Conservation (phyloP, 2,888 invertebrate genomes). For the Ditula angustiorana region DNA sequence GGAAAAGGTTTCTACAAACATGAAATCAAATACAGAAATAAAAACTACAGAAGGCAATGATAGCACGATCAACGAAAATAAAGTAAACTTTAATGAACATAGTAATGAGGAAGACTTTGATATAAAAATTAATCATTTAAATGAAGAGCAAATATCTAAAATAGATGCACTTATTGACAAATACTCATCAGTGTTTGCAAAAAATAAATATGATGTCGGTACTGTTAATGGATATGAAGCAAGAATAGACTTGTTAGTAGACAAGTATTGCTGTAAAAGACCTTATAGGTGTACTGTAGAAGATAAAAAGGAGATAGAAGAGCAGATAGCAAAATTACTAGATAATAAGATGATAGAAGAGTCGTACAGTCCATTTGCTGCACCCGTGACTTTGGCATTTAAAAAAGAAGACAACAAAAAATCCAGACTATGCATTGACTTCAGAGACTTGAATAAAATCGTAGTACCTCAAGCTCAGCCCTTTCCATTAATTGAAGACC, state of each 20-base stretch:
- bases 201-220: slow-evolving; percentile 47
- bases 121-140: slow-evolving; percentile 36
- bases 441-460: slow-evolving; percentile 47
- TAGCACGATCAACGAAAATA: too few relatives aligned
- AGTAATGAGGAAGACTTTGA: slow-evolving; percentile 40
- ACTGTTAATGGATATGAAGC: slow-evolving; percentile 48
- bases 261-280: slow-evolving; percentile 48
- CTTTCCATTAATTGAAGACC: slow-evolving; percentile 55
- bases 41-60: slow-evolving; percentile 20
- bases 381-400: slow-evolving; percentile 46
- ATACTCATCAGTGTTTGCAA: slow-evolving; percentile 41
- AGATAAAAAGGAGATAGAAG: slow-evolving; percentile 43
- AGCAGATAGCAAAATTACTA: slow-evolving; percentile 42
- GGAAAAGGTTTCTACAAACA: not conserved
- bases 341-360: slow-evolving; percentile 42
- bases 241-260: slow-evolving; percentile 44
- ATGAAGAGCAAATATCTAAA: slow-evolving; percentile 33
- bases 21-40: slow-evolving; percentile 6
- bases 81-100: slow-evolving; percentile 44
- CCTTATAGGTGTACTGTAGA: slow-evolving; percentile 43
- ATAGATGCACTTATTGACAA: slow-evolving; percentile 38
- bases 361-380: slow-evolving; percentile 48
- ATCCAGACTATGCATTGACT: too few relatives aligned
- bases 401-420: slow-evolving; percentile 41
- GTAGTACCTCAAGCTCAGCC: slow-evolving; percentile 50